Base-by-base conservation (phyloP, 2,797 vertebrate genomes). In the Tauraco hartlaubi region DNA sequence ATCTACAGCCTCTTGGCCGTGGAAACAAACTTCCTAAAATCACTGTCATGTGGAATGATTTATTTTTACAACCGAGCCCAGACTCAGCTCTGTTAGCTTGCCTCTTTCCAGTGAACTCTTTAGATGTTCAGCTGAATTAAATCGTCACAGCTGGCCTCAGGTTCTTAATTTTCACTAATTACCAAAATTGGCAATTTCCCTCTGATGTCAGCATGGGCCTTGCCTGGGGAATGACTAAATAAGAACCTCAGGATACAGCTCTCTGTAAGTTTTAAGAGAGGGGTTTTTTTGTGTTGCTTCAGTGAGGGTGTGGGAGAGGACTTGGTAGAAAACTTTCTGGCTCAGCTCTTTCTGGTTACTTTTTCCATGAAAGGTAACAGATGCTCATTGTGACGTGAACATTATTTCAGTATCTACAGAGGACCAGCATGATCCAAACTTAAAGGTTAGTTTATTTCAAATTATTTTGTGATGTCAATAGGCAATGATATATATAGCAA, bases 371-470 rank as follows among this genome's bases (percentile, higher is more conserved):
- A 94, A 94, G 88, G 93, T 56, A 95, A 91, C 93, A 96, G 94
- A 96, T 96, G 96, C 90, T 96, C 67, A 55, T 79, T 95, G 89
- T 97, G 94, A 95, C 12, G 49, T 85, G 78, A 91, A 88, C 43
- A 14, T 94, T 77, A 92, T 94, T 97, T 86, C 78, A 88, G 88
- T 91, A 92, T 68, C 88, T 88, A 59, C 77, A 94, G 90, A 89
- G 88, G 67, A 95, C 85, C 41, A 18, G 68, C 2, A 4, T 10
- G 69, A 92, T 94, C 94, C 75, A 75, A 88, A 78, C 85, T 86
- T 92, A 88, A 94, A 97, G 95, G 96, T 95, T 95, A 90, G 93
- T 96, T 97, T 96, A 96, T 97, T 92, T 95, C 92, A 91, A 90
- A 87, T 95, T 92, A 92, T 95, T 96, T 97, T 88, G 81, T 93